Evolutionary conservation across 1,140 invertebrate genomes (phyloP), one percentile per base, ranked within the genome.

Genomic region (Alviniconcha marisindica): DNA sequence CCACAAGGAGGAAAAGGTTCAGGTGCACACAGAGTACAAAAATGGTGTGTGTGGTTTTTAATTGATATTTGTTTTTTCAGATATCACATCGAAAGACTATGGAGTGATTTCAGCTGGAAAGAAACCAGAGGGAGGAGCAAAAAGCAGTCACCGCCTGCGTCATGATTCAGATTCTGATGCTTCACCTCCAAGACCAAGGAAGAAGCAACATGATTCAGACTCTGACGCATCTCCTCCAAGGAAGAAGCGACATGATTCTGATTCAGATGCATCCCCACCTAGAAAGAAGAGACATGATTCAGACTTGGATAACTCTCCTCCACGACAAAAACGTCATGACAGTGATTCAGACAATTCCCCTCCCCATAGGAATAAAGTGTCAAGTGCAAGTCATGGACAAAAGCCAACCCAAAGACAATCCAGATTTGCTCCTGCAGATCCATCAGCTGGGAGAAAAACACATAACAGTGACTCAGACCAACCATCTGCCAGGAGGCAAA

Each of bases 381-480:
- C 4, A 24, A 24, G 1, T 7, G 14, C 33, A 4, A 66, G 63
- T 15, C 4, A 7, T 10, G 63, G 31, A 15, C n/a, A 66, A 31
- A 69, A 12, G 5, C 2, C 28, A 33, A 33, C 4, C 12, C 31
- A 82, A n/a, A 73, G 74, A 90, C 82, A 42, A 42, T 76, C 73
- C 48, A 14, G 40, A 24, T 76, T 40, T 48, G 38, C 40, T 48
- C 44, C 21, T 14, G 42, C 15, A 28, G 42, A 51, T 15, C 14
- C 56, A 7, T 33, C 56, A 66, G n/a, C 77, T 0, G 66, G 77
- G 40, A 66, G 60, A 28, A 60, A 80, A 66, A 84, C 83, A 84
- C 83, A 88, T 77, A 74, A 85, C 74, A 88, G 90, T 83, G 90
- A 92, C 89, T 88, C 88, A 83, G 90, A 92, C 84, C 83, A 87